Evolutionary conservation across 2,797 vertebrate genomes (phyloP), one percentile per base, ranked within the genome.

Genomic region (Acanthornis magna): DNA sequence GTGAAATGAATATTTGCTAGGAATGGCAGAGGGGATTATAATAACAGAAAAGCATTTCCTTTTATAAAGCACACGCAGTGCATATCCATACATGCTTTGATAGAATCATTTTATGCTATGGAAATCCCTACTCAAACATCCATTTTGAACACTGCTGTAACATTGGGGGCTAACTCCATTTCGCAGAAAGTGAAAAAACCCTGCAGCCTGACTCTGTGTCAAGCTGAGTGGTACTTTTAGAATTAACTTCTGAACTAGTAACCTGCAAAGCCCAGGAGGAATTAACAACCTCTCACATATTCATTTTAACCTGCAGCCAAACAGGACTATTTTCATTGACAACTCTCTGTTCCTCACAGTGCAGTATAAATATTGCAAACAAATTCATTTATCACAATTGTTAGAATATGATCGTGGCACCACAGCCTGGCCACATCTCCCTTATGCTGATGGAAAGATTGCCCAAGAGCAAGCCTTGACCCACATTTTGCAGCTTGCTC

Each of bases 241-340:
- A 94, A 73, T 86, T 94, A 90, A 93, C 91, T 95, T 88, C 83
- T 90, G 79, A 96, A 86, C 83, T 16, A 86, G 70, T 67, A 91
- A 88, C 75, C 85, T 6, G 3, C 45, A 73, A 80, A 93, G 29
- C 77, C 53, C 77, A 93, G 85, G 17, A 54, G 66, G 80, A 92
- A 92, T 92, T 92, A 93, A 66, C 78, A 88, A 34, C 34, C 38
- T 77, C 27, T 61, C 77, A 63, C 48, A 43, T 60, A 90, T 73
- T 71, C 36, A 88, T 86, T 95, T 81, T 85, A 92, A 93, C 75
- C 88, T 72, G 54, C 47, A 92, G 76, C 51, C 55, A 74, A 91
- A 92, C 22, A 76, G 73, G 55, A 40, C 50, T 76, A 43, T 91
- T 93, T 89, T 84, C 80, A 88, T 5, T 51, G 73, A 91, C 48